A percentile compares a stretch with the other conserved stretches of the same genome.
Evolutionary conservation across 1,140 invertebrate genomes (phyloP).

Genomic region (Drosophila lowei): DNA sequence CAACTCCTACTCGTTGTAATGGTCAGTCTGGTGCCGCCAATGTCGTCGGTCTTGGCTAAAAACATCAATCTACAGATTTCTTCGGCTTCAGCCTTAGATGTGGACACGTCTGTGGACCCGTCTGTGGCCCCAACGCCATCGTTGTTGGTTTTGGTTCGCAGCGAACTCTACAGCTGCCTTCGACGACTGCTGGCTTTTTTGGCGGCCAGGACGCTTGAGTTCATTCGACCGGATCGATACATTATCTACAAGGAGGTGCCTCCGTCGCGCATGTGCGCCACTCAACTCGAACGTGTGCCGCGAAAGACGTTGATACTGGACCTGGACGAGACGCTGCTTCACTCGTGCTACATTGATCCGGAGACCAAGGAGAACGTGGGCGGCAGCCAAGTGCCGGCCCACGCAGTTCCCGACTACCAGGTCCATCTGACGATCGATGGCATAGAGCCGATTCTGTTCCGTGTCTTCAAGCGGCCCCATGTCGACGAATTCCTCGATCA

Average conservation of each 20-base stretch:
- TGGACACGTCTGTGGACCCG: no score
- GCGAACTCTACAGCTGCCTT: slow-evolving; percentile 28
- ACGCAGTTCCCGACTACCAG: slow-evolving; percentile 44
- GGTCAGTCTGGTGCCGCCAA: slow-evolving; percentile 11
- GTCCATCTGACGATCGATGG: slow-evolving; percentile 22
- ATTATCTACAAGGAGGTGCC: slow-evolving; percentile 30
- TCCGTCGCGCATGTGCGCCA: slow-evolving; percentile 2
- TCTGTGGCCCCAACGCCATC: no score
- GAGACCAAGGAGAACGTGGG: slow-evolving; percentile 38
- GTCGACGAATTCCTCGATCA: slow-evolving; percentile 52
- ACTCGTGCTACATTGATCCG: slow-evolving; percentile 63
- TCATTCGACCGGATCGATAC: neutral
- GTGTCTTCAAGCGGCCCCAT: slow-evolving; percentile 59
- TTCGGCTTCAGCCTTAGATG: no score
- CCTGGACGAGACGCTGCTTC: slow-evolving; percentile 66
- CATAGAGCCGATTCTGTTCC: slow-evolving; percentile 24
- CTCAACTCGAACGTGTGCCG: neutral
- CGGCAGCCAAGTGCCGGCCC: slow-evolving; percentile 31
- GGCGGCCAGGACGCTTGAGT: neutral
- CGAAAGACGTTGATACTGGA: slow-evolving; percentile 57
- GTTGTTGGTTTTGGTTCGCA: neutral
- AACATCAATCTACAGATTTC: no score
- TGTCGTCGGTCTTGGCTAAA: neutral
- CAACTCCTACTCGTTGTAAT: neutral
- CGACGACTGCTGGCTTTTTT: slow-evolving; percentile 3